Base-by-base conservation (phyloP, 2,888 invertebrate genomes). In the Hartigia nigra region DNA sequence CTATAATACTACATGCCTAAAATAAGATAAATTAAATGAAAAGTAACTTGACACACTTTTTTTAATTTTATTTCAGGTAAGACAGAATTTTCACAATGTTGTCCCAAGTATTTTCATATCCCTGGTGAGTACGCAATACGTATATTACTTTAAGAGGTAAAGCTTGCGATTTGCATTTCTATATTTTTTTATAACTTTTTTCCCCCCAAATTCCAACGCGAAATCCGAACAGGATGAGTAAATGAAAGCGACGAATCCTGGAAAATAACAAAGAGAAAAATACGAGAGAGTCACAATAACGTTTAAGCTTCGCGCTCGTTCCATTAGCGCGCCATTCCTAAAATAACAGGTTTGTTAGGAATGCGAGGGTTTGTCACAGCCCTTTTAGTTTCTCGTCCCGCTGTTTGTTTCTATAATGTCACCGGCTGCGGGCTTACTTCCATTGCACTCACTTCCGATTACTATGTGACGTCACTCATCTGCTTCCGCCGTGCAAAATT, bases 331-430 rank as follows among this genome's bases (percentile, higher is more conserved):
- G 80, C 74, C 77, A 81, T 84, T 84, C 84, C 82, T 84, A 80
- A 84, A 84, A 84, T 84, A 84, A 84, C 84, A 81, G 80, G 80
- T 81, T 84, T 81, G 82, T 82, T 81, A 80, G 79, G 83, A 84
- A 81, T 81, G 79, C 82, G 78, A 80, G 84, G 82, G 81, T 82
- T 83, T 82, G 82, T 83, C 78, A 78, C 82, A 78, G 81, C 78
- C 81, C 80, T 84, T 84, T 84, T 80, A 79, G 77, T 81, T 55
- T 79, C 76, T 69, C 75, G 77, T 72, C 75, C 77, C 72, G 55
- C 55, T 79, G 83, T 83, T 83, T 84, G 81, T 84, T 84, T 81
- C 81, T 80, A 78, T 76, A 79, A 79, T 80, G 81, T 82, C 79
- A 82, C 37, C 69, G 32, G 70, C 74, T 76, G 76, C 78, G 78